Evolutionary conservation across 2,113 vertebrate genomes (phyloP).

Genomic region (Chionodraco myersi): DNA sequence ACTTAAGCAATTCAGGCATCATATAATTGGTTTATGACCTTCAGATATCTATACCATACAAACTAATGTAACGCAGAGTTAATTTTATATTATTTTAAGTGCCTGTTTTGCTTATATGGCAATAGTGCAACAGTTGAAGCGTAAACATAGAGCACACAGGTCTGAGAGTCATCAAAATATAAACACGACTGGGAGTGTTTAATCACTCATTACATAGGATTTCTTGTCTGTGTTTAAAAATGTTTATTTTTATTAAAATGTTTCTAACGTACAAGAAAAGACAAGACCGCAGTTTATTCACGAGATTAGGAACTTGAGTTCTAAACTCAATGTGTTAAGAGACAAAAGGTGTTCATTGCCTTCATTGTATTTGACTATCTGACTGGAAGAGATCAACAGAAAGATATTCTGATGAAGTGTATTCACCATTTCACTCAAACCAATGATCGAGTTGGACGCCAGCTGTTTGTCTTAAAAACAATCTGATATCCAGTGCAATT

Average conservation of each 20-base stretch:
- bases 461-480: background rate
- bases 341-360: background rate
- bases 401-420: background rate
- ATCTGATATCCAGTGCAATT: background rate
- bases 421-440: background rate
- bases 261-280: background rate
- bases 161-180: background rate
- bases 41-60: background rate
- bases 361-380: background rate
- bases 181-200: background rate
- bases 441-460: background rate
- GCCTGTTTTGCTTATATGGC: background rate
- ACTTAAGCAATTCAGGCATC: background rate
- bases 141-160: background rate
- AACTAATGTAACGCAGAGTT: background rate
- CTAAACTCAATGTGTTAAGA: background rate
- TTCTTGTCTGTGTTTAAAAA: background rate
- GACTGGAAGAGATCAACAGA: background rate
- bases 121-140: background rate
- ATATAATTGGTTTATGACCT: background rate
- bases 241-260: background rate
- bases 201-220: background rate
- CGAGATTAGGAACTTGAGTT: background rate
- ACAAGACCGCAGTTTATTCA: background rate
- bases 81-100: background rate